These are phyloP conservation scores for Tuta absoluta DNA, from an alignment of 2,888 invertebrate genomes.

Conservation along the genomic window DNA sequence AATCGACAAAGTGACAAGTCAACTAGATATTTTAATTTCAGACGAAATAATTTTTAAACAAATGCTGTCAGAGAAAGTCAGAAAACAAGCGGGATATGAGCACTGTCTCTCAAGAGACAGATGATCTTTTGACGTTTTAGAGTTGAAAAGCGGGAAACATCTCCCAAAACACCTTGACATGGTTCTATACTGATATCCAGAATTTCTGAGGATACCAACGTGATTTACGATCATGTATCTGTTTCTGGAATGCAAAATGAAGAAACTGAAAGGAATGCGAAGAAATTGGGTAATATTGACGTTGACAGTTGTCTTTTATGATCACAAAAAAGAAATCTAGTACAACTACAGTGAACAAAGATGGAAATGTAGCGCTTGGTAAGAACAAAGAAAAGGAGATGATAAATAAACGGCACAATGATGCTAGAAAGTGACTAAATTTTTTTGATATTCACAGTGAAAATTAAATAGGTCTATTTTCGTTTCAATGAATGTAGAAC, in stretches of 20 bases:
- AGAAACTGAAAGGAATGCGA: constrained; percentile 2
- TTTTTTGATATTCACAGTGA: no score
- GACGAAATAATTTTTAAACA: neutral
- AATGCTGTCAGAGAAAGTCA: neutral
- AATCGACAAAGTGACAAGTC: no score
- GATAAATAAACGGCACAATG: no score
- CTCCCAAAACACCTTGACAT: constrained; percentile 16
- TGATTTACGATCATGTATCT: neutral
- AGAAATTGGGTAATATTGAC: neutral
- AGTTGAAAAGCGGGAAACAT: neutral
- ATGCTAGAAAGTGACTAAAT: no score
- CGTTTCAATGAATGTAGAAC: no score
- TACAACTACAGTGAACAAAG: no score
- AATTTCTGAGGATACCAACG: constrained; percentile 3
- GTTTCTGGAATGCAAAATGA: neutral
- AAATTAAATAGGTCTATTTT: no score
- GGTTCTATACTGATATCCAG: constrained; percentile 15
- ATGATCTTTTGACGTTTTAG: constrained; percentile 11
- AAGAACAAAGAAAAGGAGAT: no score
- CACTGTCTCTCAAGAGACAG: neutral
- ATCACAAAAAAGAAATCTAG: no score
- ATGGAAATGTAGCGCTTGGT: no score
- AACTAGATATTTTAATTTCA: neutral
- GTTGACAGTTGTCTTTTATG: constrained; percentile 26
- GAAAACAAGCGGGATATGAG: neutral